A percentile compares a stretch with the other conserved stretches of the same genome.
phyloP scores from a whole-genome alignment of 2,888 invertebrate genomes.

The Drosophila quinaria region DNA sequence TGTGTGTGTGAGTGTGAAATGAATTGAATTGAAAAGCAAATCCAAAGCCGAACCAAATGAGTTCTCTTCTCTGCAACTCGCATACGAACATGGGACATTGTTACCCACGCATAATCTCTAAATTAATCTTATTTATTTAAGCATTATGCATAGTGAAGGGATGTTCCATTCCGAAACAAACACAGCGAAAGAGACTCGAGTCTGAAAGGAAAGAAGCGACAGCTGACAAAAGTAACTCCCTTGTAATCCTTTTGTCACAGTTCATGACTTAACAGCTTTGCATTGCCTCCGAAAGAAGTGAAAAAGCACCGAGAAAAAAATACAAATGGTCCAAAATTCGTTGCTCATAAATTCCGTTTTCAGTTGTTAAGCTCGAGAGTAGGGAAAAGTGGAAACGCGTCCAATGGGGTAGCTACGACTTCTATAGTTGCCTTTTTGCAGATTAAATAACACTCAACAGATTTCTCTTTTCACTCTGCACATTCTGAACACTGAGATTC shows the following conservation, averaged over 20 bases:
- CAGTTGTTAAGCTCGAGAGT: conserved; percentile 3
- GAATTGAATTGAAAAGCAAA: conserved; percentile 40
- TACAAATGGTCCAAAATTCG: conserved; percentile 14
- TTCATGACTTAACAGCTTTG: conserved; percentile 72
- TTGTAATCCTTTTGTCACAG: conserved; percentile 80
- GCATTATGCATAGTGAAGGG: conserved; percentile 59
- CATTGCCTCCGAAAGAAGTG: neutral
- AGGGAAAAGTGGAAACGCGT: neutral
- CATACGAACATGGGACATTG: neutral
- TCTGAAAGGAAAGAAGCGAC: neutral
- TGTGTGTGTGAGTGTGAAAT: neutral
- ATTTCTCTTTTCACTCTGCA: conserved; percentile 5
- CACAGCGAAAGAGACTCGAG: neutral
- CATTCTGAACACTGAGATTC: conserved; percentile 48
- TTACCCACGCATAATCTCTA: conserved; percentile 63
- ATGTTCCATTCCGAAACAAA: neutral
- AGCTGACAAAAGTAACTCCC: conserved; percentile 64
- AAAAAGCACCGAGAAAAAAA: neutral
- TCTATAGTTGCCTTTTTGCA: neutral
- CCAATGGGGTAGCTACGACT: conserved; percentile 4
- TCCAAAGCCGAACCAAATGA: neutral
- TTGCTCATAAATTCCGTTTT: conserved; percentile 65
- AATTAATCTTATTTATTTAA: conserved; percentile 72
- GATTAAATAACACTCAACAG: conserved; percentile 42
- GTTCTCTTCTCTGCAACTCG: neutral